Conservation (phyloP, 2,797 vertebrate genomes). For the Nothura maculosa region DNA sequence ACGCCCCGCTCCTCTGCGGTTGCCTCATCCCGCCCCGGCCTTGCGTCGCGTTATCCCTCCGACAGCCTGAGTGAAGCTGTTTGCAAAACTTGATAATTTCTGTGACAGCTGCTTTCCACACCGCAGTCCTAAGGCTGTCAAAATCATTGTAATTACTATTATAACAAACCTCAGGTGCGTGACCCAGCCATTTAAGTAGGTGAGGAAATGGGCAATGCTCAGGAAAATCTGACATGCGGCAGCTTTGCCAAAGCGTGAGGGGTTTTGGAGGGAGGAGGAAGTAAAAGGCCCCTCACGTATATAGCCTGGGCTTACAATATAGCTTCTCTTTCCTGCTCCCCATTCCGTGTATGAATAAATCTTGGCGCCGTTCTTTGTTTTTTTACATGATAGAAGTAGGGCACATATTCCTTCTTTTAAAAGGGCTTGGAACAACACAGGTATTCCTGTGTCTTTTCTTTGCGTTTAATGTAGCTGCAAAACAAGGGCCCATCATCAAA, state of each 20-base stretch:
- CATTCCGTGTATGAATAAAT: neutral
- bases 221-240: neutral
- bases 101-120: conserved; percentile 15
- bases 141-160: conserved; percentile 33
- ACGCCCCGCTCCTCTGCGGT: conserved; percentile 66
- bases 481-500: neutral
- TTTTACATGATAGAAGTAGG: neutral
- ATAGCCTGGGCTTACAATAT: neutral
- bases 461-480: neutral
- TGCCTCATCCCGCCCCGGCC: conserved; percentile 60
- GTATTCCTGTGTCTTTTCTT: neutral
- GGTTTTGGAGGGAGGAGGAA: neutral
- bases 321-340: neutral
- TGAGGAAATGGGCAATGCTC: neutral
- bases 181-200: conserved; percentile 16
- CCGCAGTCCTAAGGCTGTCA: conserved; percentile 8
- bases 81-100: conserved; percentile 35
- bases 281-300: neutral
- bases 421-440: neutral
- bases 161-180: conserved; percentile 45
- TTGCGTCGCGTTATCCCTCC: neutral
- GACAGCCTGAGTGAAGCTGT: neutral
- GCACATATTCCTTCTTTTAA: neutral
- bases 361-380: neutral
- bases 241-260: neutral